A percentile compares a stretch with the other conserved stretches of the same genome.
These are phyloP conservation scores for Gerris lacustris DNA, from an alignment of 2,888 invertebrate species.

Conservation along the genomic window DNA sequence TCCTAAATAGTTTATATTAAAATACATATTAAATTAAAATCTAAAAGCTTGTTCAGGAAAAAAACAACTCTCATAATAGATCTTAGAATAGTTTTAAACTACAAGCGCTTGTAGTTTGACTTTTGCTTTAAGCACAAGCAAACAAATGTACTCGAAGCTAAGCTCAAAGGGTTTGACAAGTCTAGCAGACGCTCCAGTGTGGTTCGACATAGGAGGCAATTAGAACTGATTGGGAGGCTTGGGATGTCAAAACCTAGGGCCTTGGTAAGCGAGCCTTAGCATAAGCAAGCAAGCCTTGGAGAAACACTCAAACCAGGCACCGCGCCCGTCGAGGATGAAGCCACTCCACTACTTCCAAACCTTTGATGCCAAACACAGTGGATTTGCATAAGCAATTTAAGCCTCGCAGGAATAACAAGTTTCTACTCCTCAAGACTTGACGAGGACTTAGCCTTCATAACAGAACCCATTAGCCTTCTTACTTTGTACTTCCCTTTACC, in stretches of 20 bases:
- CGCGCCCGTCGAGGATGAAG: not conserved
- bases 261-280: too few relatives aligned
- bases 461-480: not conserved
- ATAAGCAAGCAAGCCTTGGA: not conserved
- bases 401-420: not conserved
- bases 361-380: not conserved
- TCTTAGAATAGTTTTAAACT: too few relatives aligned
- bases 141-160: too few relatives aligned
- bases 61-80: too few relatives aligned
- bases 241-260: not conserved
- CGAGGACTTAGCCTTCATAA: not conserved
- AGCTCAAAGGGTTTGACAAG: not conserved
- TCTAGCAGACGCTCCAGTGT: not conserved
- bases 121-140: too few relatives aligned
- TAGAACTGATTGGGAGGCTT: not conserved
- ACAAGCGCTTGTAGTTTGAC: too few relatives aligned
- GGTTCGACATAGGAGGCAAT: not conserved
- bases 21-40: too few relatives aligned
- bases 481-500: too few relatives aligned
- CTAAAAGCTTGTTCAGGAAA: too few relatives aligned
- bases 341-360: not conserved
- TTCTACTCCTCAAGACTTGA: not conserved
- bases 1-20: too few relatives aligned
- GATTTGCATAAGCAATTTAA: slow-evolving; percentile 1
- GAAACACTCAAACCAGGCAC: not conserved